Percentiles rank a stretch among this genome's conserved stretches.
These are phyloP conservation scores for Aquatica leii DNA, from an alignment of 2,888 invertebrate genomes.

Conservation along the genomic window DNA sequence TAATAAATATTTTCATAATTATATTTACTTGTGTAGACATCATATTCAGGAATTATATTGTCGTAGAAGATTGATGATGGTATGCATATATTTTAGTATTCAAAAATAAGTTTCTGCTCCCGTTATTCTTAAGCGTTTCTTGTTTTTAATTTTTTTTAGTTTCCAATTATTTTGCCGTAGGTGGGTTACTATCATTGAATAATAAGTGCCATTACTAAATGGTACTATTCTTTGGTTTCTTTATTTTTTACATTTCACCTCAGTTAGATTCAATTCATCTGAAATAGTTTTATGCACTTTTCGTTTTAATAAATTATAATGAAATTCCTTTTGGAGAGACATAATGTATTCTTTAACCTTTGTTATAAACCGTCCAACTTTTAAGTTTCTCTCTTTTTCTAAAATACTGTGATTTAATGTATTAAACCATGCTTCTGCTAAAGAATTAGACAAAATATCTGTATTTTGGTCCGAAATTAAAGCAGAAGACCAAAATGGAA, in stretches of 20 bases:
- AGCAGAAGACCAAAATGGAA: background rate
- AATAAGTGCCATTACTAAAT: background rate
- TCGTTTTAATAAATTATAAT: background rate
- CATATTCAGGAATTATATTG: background rate
- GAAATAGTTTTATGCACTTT: background rate
- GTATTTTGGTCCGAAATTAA: background rate
- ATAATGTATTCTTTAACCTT: background rate
- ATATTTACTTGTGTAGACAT: background rate
- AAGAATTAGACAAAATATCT: background rate
- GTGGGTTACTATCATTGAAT: no score
- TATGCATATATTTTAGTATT: background rate
- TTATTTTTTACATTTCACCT: background rate
- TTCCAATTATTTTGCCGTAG: no score
- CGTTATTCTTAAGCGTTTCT: background rate
- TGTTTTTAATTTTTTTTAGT: no score
- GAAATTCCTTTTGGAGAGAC: background rate
- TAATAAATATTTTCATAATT: background rate
- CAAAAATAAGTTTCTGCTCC: background rate
- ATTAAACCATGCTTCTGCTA: background rate
- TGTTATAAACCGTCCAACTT: background rate
- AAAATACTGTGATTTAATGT: background rate
- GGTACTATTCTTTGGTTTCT: background rate
- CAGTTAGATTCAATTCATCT: background rate
- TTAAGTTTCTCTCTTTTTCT: background rate
- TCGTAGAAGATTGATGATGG: background rate